Evolutionary conservation across 2,113 vertebrate genomes (phyloP), one percentile per base, ranked within the genome.

Genomic region (Piaya cayana): DNA sequence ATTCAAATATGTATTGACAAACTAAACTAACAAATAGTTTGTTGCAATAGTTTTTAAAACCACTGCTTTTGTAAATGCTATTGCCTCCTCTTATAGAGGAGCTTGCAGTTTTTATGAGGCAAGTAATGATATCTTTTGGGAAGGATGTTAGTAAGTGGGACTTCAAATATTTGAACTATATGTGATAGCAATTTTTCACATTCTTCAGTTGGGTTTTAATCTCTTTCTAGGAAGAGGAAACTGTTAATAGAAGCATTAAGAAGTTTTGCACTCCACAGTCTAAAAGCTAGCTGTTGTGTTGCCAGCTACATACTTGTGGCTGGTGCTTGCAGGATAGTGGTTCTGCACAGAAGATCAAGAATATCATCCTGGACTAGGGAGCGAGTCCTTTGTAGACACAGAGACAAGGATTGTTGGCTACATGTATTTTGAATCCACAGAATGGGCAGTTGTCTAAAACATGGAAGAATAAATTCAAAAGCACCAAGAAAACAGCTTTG

Each of bases 21-120:
- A 65, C 11, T 25, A 62, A 93, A 67, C 15, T 65, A 80, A 37
- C 13, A 7, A 32, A 30, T 32, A 36, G 12, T 7, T 5, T 43
- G 37, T 84, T 9, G 1, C 15, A 92, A 19, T 8, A 90, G 79
- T 84, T 84, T 91, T 82, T 86, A 93, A 90, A 94, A 47, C 21
- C 49, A 25, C 49, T 55, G 11, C 13, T 87, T 87, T 67, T 81
- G 15, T 82, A 93, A 82, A 52, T 82, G 15, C 4, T 49, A 1
- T 82, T 74, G 56, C 56, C 22, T 71, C 67, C 7, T 56, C 36
- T 90, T n/a, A 52, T 32, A n/a, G 12, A 14, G 21, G 12, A 80
- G 2, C 65, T 88, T 65, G 14, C 22, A 69, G 12, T 27, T 82
- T 52, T 15, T 19, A 20, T 25, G 52, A 55, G 21, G 8, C 58